Evolutionary conservation across 2,113 vertebrate genomes (phyloP).

Genomic region (Hydropotes inermis): DNA sequence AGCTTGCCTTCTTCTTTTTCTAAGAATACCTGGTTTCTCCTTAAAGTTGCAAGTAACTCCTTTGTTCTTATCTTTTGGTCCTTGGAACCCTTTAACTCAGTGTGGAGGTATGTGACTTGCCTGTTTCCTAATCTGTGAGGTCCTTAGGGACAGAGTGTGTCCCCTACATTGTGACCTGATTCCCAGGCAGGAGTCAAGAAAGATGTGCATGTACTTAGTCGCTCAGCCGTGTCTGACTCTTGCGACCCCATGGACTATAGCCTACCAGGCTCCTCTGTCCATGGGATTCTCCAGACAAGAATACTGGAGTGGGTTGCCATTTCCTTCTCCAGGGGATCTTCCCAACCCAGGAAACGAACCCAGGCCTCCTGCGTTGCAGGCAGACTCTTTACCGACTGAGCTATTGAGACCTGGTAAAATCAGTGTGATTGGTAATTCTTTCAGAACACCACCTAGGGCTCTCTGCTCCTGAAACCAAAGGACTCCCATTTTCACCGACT

Average conservation of each 20-base stretch:
- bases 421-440: not conserved
- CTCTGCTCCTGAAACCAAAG: not conserved
- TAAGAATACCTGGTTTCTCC: not conserved
- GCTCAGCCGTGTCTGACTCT: accelerated
- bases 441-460: not conserved
- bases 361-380: not conserved
- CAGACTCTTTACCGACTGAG: not conserved
- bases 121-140: not conserved
- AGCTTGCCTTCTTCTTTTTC: not conserved
- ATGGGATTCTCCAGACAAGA: not conserved
- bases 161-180: no score
- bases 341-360: not conserved
- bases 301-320: not conserved
- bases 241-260: accelerated
- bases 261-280: not conserved
- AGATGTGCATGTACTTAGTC: not conserved
- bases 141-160: not conserved
- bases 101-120: not conserved
- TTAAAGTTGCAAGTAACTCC: not conserved
- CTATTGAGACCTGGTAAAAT: no score
- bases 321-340: not conserved
- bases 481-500: not conserved
- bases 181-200: not conserved
- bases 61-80: not conserved
- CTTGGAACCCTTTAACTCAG: not conserved